These are phyloP conservation scores for Micromussa lordhowensis DNA, from an alignment of 92 coral and sea anemone species.

Conservation along the genomic window DNA sequence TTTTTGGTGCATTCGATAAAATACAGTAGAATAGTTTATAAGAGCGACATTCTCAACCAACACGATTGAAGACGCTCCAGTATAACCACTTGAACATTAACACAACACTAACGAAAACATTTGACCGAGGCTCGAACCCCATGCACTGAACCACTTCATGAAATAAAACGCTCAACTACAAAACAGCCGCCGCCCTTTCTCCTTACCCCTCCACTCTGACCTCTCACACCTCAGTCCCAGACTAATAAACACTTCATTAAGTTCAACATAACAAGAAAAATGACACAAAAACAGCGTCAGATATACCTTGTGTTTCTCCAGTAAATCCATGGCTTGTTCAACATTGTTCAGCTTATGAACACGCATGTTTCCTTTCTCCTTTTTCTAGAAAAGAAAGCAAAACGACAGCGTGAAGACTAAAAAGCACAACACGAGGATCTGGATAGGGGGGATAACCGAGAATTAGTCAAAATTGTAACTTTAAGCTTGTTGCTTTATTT, in stretches of 20 bases:
- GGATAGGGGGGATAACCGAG: too few species aligned
- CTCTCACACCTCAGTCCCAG: too few species aligned
- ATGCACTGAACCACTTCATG: not conserved
- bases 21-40: not conserved
- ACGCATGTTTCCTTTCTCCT: conserved; percentile 84
- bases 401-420: not conserved
- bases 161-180: not conserved
- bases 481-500: too few species aligned
- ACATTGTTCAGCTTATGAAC: conserved; percentile 92
- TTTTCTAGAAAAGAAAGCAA: conserved; percentile 58
- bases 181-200: not conserved
- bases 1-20: not conserved
- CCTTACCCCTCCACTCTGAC: not conserved
- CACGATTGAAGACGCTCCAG: not conserved
- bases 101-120: not conserved
- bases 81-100: not conserved
- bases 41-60: not conserved
- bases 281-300: too few species aligned
- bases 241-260: too few species aligned
- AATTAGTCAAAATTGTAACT: too few species aligned
- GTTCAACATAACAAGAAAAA: too few species aligned
- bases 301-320: conserved; percentile 78
- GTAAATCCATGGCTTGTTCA: conserved; percentile 78
- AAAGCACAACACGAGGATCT: not conserved
- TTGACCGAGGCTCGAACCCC: not conserved